phyloP scores from a whole-genome alignment of 1,140 invertebrate genomes.

The Cydia strobilella region DNA sequence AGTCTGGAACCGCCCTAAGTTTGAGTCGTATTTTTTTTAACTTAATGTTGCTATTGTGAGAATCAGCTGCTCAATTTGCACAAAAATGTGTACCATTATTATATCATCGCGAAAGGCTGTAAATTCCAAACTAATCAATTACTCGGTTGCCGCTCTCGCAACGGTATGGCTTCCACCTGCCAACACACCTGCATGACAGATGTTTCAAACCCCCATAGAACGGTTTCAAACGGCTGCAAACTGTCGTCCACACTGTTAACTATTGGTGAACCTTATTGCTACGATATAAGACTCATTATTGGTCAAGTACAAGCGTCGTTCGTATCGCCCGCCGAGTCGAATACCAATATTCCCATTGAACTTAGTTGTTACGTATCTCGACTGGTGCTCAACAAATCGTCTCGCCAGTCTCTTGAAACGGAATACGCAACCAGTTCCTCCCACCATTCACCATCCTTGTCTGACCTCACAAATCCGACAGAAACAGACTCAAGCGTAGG shows the following conservation, averaged over 20 bases:
- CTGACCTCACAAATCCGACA: neutral
- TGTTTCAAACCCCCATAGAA: constrained; percentile 43
- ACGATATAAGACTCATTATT: no score
- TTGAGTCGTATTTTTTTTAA: no score
- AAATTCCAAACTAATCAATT: constrained; percentile 11
- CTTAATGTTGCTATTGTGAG: neutral
- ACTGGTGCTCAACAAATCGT: neutral
- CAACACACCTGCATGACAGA: constrained; percentile 65
- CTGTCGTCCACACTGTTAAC: no score
- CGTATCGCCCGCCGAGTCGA: no score
- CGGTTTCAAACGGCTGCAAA: neutral
- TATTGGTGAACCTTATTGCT: no score
- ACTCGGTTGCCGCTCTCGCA: constrained; percentile 49
- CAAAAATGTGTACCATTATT: neutral
- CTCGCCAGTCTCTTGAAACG: neutral
- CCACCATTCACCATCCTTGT: neutral
- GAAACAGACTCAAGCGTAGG: neutral
- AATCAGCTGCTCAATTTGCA: constrained; percentile 5
- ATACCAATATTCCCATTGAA: neutral
- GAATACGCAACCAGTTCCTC: neutral
- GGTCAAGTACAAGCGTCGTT: no score
- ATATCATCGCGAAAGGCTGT: constrained; percentile 8
- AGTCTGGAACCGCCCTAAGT: no score
- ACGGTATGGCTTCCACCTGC: constrained; percentile 31
- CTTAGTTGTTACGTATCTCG: neutral